Evolutionary conservation across 2,113 vertebrate species (phyloP).

Genomic region (Paradoxurus hermaphroditus): DNA sequence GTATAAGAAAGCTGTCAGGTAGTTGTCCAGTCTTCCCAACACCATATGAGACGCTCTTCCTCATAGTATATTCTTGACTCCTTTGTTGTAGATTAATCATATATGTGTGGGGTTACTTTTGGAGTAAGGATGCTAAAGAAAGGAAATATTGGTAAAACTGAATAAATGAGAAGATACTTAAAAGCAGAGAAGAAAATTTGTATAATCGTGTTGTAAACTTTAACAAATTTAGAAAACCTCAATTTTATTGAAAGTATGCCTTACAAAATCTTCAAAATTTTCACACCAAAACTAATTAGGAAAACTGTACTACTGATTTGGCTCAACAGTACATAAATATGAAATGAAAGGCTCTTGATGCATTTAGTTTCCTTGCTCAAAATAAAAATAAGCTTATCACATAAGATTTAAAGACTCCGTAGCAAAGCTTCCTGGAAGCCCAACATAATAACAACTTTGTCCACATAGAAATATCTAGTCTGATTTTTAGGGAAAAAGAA

Average conservation of each 20-base stretch:
- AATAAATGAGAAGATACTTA: neutral
- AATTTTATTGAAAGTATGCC: neutral
- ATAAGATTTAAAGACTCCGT: slow-evolving; percentile 32
- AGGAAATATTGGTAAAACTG: neutral
- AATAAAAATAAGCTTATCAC: neutral
- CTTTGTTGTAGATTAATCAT: neutral
- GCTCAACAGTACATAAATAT: neutral
- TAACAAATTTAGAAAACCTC: neutral
- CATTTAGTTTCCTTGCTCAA: slow-evolving; percentile 17
- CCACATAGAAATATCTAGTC: neutral
- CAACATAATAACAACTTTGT: neutral
- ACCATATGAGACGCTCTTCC: neutral
- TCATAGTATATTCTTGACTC: neutral
- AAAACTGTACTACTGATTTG: neutral
- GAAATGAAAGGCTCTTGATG: neutral
- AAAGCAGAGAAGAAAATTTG: neutral
- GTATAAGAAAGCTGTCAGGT: neutral
- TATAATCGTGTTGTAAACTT: neutral
- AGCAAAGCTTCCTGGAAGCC: neutral
- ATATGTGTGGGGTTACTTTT: neutral
- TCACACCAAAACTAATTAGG: neutral
- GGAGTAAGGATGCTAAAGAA: neutral
- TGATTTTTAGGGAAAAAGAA: neutral
- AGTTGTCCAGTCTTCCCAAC: neutral
- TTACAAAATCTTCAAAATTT: neutral